phyloP scores from a whole-genome alignment of 1,140 invertebrate species.

The Atta colombica region DNA sequence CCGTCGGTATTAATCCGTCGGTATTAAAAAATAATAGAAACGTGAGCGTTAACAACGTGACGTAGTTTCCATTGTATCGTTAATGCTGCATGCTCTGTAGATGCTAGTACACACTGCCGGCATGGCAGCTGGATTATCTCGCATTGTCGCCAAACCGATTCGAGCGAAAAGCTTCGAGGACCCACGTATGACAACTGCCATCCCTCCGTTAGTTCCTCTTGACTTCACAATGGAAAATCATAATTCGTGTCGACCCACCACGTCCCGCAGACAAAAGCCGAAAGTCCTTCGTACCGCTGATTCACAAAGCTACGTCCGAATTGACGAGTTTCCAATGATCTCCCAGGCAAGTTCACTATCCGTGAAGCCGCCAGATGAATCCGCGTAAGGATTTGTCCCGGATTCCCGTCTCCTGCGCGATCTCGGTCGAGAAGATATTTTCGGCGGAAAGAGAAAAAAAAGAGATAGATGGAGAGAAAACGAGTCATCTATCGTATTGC shows the following conservation, averaged over 20 bases:
- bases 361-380: slow-evolving; percentile 56
- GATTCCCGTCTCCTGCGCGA: slow-evolving; percentile 32
- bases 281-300: slow-evolving; percentile 19
- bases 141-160: slow-evolving; percentile 41
- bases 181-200: background rate
- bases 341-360: slow-evolving; percentile 37
- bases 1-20: background rate
- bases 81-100: background rate
- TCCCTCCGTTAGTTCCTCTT: slow-evolving; percentile 29
- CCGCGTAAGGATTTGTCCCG: slow-evolving; percentile 24
- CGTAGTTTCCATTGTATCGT: background rate
- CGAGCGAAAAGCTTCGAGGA: slow-evolving; percentile 4
- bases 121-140: slow-evolving; percentile 12
- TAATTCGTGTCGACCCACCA: slow-evolving; percentile 47
- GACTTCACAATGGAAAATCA: slow-evolving; percentile 55
- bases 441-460: background rate
- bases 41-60: background rate
- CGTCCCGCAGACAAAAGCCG: slow-evolving; percentile 35
- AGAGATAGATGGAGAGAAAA: slow-evolving; percentile 20
- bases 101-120: background rate
- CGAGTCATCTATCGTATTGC: slow-evolving; percentile 61
- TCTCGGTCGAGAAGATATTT: slow-evolving; percentile 56
- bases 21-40: slow-evolving; percentile 27
- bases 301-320: slow-evolving; percentile 49
- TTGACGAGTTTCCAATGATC: slow-evolving; percentile 59